Evolutionary conservation across 2,113 vertebrate species (phyloP).

Genomic region (Syngnathus typhle): DNA sequence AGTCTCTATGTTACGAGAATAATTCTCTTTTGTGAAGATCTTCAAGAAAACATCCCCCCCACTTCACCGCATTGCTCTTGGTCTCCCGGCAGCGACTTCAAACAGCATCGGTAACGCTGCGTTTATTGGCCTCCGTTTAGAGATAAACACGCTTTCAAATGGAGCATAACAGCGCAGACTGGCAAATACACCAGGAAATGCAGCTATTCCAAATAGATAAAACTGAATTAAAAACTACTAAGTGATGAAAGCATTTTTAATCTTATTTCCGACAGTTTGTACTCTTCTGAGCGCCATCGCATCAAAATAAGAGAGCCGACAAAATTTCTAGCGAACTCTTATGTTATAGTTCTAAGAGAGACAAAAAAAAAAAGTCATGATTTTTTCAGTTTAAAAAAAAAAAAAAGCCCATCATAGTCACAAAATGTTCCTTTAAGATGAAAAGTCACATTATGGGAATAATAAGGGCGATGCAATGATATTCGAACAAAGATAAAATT

Average conservation of each 20-base stretch:
- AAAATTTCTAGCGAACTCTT: neutral
- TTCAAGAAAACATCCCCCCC: neutral
- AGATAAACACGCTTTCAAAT: slow-evolving; percentile 5
- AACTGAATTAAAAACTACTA: neutral
- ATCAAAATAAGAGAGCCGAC: neutral
- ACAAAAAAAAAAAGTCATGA: too few species aligned
- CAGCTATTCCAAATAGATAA: neutral
- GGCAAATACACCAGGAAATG: neutral
- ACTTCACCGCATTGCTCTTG: neutral
- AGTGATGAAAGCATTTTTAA: neutral
- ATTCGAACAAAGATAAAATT: too few species aligned
- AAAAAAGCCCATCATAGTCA: neutral
- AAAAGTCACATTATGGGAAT: too few species aligned
- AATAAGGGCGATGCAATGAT: too few species aligned
- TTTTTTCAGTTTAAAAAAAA: neutral
- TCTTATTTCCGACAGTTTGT: neutral
- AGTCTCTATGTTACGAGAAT: neutral
- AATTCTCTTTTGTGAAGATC: neutral
- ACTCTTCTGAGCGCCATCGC: neutral
- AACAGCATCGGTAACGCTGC: slow-evolving; percentile 5
- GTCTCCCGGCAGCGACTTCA: neutral
- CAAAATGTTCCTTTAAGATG: too few species aligned
- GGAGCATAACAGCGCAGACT: neutral
- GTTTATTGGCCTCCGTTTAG: slow-evolving; percentile 1
- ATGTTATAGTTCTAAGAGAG: too few species aligned